Conservation (phyloP, 2,113 vertebrate genomes). For the Menidia beryllina region DNA sequence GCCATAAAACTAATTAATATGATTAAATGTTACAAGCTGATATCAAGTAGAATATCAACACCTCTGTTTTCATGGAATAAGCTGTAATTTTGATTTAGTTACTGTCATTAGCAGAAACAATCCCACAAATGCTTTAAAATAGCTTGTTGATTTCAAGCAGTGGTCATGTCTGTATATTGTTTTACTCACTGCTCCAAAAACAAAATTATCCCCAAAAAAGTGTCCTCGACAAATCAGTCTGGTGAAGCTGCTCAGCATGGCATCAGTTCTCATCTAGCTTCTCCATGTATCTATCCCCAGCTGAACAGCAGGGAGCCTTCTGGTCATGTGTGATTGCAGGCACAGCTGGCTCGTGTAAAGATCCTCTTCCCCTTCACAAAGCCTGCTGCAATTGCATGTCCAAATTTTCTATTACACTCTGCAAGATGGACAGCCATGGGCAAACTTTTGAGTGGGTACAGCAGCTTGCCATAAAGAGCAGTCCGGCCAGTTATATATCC, state of each 20-base stretch:
- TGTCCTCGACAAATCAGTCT: conserved; percentile 9
- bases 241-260: conserved; percentile 16
- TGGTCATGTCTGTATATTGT: no score
- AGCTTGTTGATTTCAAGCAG: no score
- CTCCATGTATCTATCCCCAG: conserved; percentile 5
- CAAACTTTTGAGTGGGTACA: conserved; percentile 21
- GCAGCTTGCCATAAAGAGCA: conserved; percentile 31
- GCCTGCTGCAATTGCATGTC: conserved; percentile 46
- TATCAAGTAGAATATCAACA: no score
- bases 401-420: conserved; percentile 31
- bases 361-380: conserved; percentile 8
- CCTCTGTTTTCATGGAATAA: no score
- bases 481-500: conserved; percentile 31
- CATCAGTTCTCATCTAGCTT: not conserved
- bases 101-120: no score
- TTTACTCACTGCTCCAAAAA: not conserved
- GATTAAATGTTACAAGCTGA: no score
- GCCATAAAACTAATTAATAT: no score
- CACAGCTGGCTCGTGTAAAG: not conserved
- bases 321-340: conserved; percentile 17
- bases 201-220: conserved; percentile 1
- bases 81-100: no score
- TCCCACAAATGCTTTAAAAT: not conserved
- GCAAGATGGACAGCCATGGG: conserved; percentile 35
- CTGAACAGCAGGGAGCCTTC: conserved; percentile 16